Evolutionary conservation across 2,797 vertebrate genomes (phyloP).

Genomic region (Enteromius fasciolatus): DNA sequence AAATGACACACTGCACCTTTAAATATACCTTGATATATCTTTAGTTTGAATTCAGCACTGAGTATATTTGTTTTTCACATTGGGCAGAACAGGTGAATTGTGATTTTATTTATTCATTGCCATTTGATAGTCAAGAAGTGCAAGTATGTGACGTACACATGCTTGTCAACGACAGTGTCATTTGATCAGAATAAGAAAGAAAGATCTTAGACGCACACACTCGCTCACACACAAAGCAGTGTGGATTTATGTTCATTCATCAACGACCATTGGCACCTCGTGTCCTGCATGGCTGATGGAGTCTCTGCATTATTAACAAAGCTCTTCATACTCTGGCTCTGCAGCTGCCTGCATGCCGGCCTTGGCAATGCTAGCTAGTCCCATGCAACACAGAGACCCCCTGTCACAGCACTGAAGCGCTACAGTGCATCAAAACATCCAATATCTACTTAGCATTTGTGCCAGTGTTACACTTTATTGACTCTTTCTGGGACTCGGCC

Average conservation of each 20-base stretch:
- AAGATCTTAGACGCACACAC: slow-evolving; percentile 20
- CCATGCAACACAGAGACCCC: slow-evolving; percentile 72
- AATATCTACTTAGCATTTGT: slow-evolving; percentile 64
- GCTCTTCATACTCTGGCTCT: slow-evolving; percentile 39
- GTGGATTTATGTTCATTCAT: slow-evolving; percentile 56
- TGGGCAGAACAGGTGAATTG: background rate
- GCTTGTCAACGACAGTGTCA: slow-evolving; percentile 15
- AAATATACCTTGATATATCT: no score
- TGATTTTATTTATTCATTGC: background rate
- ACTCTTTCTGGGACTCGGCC: slow-evolving; percentile 59
- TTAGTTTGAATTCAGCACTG: background rate
- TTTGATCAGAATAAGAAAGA: slow-evolving; percentile 28
- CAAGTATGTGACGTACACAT: background rate
- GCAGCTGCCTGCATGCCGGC: slow-evolving; percentile 63
- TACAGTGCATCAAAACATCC: slow-evolving; percentile 66
- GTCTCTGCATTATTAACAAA: slow-evolving; percentile 63
- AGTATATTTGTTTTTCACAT: background rate
- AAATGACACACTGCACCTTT: no score
- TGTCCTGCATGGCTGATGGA: slow-evolving; percentile 57
- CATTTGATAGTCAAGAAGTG: slow-evolving; percentile 1
- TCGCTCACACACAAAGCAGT: slow-evolving; percentile 23
- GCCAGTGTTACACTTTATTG: slow-evolving; percentile 61
- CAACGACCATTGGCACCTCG: slow-evolving; percentile 38
- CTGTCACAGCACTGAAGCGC: slow-evolving; percentile 61
- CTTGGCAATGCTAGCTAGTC: slow-evolving; percentile 53